phyloP scores from a whole-genome alignment of 2,113 vertebrate species.

The Camelus dromedarius region DNA sequence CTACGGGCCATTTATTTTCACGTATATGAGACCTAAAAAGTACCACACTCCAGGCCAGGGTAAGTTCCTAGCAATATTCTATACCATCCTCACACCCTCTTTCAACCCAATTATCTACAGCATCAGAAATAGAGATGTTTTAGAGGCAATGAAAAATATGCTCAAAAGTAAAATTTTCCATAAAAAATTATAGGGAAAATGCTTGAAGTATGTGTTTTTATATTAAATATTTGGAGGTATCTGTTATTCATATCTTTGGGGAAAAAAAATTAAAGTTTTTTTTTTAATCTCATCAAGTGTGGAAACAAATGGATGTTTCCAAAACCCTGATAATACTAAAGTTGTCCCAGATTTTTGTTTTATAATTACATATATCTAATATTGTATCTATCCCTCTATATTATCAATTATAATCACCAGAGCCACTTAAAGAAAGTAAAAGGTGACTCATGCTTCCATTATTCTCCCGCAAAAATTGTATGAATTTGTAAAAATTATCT shows the following conservation, averaged over 20 bases:
- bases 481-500: background rate
- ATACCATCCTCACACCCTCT: background rate
- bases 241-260: background rate
- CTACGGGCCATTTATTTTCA: slow-evolving; percentile 47
- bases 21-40: slow-evolving; percentile 31
- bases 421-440: background rate
- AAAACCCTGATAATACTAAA: background rate
- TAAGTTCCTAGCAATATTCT: slow-evolving; percentile 36
- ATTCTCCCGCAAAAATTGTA: background rate
- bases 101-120: slow-evolving; percentile 9
- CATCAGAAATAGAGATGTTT: slow-evolving; percentile 10
- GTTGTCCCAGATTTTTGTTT: background rate
- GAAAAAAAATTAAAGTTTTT: background rate
- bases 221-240: background rate
- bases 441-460: background rate
- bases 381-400: background rate
- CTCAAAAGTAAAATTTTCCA: background rate
- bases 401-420: background rate
- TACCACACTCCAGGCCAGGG: slow-evolving; percentile 43
- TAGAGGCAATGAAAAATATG: background rate
- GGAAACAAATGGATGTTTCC: background rate
- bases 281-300: too few species aligned
- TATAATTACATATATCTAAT: background rate
- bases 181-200: background rate
- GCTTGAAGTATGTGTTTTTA: background rate